Percentiles rank a stretch among this genome's conserved stretches.
These are phyloP conservation scores for Sula dactylatra DNA, from an alignment of 2,113 vertebrate genomes.

Conservation along the genomic window DNA sequence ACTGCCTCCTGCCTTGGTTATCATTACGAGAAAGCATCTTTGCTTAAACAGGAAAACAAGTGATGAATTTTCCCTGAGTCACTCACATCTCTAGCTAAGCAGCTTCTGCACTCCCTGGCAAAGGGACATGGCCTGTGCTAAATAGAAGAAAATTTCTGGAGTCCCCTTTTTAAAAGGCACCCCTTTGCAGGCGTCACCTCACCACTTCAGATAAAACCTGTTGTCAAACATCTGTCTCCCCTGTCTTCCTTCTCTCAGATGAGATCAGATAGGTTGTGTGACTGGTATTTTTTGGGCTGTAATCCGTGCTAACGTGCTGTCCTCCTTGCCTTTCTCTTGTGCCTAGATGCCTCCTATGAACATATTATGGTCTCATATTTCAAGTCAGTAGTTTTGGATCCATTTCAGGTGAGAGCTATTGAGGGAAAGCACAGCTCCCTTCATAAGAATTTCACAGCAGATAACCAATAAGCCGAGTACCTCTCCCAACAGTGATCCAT, in stretches of 20 bases:
- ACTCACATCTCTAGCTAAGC: background rate
- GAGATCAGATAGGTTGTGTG: background rate
- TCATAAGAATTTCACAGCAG: background rate
- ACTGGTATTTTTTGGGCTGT: background rate
- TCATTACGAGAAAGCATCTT: conserved; percentile 37
- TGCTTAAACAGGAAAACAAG: conserved; percentile 40
- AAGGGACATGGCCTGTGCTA: background rate
- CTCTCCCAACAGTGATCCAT: background rate
- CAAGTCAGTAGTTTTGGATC: background rate
- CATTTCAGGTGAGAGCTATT: background rate
- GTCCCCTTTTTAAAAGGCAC: background rate
- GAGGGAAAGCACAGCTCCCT: background rate
- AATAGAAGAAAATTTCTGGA: background rate
- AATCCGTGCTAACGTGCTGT: background rate
- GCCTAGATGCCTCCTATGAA: background rate
- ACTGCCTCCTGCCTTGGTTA: conserved; percentile 22
- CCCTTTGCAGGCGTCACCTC: background rate
- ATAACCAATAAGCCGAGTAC: background rate
- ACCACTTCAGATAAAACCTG: background rate
- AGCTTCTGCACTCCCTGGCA: background rate
- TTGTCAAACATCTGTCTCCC: background rate
- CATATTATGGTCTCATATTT: background rate
- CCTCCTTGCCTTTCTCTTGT: background rate
- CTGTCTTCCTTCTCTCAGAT: background rate
- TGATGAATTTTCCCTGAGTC: background rate